Base-by-base conservation (phyloP, 1,140 invertebrate species). In the Drosophila watanabei region DNA sequence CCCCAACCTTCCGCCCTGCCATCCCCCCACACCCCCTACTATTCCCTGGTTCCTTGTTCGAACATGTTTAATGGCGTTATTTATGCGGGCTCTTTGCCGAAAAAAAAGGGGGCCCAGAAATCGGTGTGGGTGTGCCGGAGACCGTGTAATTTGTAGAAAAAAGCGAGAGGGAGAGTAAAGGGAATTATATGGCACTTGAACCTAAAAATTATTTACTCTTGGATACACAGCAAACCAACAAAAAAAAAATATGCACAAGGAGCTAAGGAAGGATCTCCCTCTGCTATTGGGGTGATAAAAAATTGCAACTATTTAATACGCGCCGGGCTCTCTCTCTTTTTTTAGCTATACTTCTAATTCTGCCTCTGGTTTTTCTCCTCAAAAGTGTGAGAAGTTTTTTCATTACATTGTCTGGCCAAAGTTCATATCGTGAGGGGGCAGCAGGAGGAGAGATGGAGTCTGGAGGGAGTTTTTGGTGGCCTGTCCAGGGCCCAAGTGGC, bases 1-100 rank as follows among this genome's bases (percentile, higher is more conserved):
- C 63, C n/a, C 32, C 28, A 10, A 2, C 57, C 39, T 16, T 28
- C 20, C 7, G 14, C 13, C 13, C 6, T 28, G 13, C 18, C 51
- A 13, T 13, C 52, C 18, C n/a, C 18, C 18, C 8, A 16, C 52
- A 56, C 33, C 52, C 52, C 33, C 20, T 39, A 16, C 41, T 45
- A n/a, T 41, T 32, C 52, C 66, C 66, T 76, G 75, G 71, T 54
- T 62, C 61, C 60, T 58, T 78, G 64, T 72, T 73, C 85, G 85
- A 88, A 88, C 85, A 88, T 88, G 85, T 89, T 88, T 88, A 89
- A 88, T 88, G 81, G 85, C 81, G 85, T 88, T 88, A 88, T 88
- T 88, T 88, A 88, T 88, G 86, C 82, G 78, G 85, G 85, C 16
- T 35, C 48, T 48, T 63, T 45, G 69, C 37, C 18, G 9, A 9